Conservation (phyloP, 2,888 invertebrate species). For the Parasteatoda lunata region DNA sequence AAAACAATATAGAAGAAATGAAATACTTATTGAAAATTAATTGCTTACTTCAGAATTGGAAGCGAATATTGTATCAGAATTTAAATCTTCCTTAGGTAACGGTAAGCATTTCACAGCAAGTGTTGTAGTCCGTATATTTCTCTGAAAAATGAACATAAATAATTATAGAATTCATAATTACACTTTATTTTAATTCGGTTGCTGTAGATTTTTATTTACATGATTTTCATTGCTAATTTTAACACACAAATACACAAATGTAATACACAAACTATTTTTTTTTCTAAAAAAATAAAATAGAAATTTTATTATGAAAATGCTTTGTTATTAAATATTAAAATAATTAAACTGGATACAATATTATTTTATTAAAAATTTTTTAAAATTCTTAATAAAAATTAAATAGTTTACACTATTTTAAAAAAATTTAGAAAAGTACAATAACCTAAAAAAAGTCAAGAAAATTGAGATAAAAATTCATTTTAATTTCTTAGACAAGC, state of each 20-base stretch:
- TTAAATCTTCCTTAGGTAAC: constrained; percentile 31
- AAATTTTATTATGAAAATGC: background rate
- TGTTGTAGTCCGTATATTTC: constrained; percentile 34
- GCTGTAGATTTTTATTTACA: too few species aligned
- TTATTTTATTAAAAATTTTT: background rate
- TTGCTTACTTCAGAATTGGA: constrained; percentile 43
- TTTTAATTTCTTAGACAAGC: too few species aligned
- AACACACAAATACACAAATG: too few species aligned
- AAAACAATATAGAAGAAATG: too few species aligned
- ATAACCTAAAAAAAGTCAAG: background rate
- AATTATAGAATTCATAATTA: background rate
- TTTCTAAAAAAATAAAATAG: background rate
- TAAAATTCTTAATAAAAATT: background rate
- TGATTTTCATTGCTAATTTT: too few species aligned
- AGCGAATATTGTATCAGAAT: constrained; percentile 24
- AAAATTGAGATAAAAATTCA: too few species aligned
- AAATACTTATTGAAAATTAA: background rate
- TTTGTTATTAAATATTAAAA: background rate
- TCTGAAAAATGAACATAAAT: constrained; percentile 38
- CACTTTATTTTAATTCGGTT: background rate
- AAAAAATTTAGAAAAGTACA: background rate
- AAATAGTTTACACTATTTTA: background rate
- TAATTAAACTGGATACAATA: background rate
- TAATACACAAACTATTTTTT: too few species aligned
- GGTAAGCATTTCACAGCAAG: constrained; percentile 43